Percentiles rank a stretch among this genome's conserved stretches.
phyloP scores from a whole-genome alignment of 2,113 vertebrate genomes.

The Plectropomus leopardus region DNA sequence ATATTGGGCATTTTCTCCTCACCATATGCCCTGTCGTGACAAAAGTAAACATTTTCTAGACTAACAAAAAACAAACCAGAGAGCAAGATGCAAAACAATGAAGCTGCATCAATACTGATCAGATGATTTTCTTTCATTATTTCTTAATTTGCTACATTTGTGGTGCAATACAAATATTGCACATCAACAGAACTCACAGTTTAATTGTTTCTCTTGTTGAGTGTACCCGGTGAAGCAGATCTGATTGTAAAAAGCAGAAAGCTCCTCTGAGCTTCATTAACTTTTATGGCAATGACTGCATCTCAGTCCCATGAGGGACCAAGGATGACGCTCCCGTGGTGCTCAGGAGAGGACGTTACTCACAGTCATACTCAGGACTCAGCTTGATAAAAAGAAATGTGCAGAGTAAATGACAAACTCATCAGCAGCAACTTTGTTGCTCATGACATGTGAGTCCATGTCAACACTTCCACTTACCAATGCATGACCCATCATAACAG shows the following conservation, averaged over 20 bases:
- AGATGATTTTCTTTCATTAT: background rate
- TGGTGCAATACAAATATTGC: background rate
- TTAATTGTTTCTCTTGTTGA: background rate
- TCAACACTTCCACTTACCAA: background rate
- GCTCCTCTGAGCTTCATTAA: constrained; percentile 32
- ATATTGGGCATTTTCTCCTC: background rate
- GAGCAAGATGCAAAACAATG: background rate
- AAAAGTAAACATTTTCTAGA: background rate
- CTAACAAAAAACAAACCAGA: background rate
- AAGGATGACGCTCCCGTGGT: constrained; percentile 6
- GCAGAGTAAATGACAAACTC: background rate
- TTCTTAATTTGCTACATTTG: background rate
- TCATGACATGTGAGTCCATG: background rate
- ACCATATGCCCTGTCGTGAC: background rate
- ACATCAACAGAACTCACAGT: background rate
- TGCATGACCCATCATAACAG: background rate
- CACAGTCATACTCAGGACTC: background rate
- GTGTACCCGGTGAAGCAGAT: background rate
- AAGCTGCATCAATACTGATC: background rate
- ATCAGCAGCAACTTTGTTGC: background rate
- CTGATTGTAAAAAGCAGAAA: background rate
- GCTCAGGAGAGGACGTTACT: constrained; percentile 32
- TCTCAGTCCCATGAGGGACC: constrained; percentile 10
- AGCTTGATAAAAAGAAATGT: constrained; percentile 2
- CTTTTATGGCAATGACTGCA: constrained; percentile 34